These are phyloP conservation scores for Characodon lateralis DNA, from an alignment of 2,797 vertebrate species.

Conservation along the genomic window DNA sequence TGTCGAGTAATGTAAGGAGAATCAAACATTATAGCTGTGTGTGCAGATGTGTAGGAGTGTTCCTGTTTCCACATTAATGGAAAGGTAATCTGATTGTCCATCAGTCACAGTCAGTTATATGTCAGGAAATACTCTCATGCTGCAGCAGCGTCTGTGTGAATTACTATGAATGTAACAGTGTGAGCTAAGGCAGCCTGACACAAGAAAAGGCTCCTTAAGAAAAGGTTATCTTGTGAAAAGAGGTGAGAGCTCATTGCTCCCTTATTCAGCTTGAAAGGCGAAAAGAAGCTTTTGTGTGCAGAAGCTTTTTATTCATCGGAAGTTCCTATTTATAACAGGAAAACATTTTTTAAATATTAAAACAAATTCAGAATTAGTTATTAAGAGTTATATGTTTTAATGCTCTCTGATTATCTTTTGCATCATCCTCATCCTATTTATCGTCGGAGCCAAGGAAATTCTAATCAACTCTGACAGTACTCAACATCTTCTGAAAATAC, in stretches of 20 bases:
- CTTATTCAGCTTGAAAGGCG: constrained; percentile 19
- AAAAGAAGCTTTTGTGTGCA: not conserved
- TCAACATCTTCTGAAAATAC: no score
- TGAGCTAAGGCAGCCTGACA: not conserved
- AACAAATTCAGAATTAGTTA: not conserved
- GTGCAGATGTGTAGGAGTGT: not conserved
- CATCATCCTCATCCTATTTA: not conserved
- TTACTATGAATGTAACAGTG: constrained; percentile 22
- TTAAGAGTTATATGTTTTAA: not conserved
- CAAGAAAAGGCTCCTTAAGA: constrained; percentile 5
- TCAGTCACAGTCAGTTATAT: constrained; percentile 19
- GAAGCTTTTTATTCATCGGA: not conserved
- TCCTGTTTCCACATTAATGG: not conserved
- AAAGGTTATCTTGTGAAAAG: not conserved
- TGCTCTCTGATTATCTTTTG: no score
- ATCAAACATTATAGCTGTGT: constrained; percentile 6
- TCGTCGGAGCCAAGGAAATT: not conserved
- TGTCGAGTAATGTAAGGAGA: no score
- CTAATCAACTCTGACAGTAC: not conserved
- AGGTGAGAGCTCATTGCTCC: not conserved
- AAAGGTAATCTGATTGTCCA: not conserved
- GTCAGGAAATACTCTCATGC: not conserved
- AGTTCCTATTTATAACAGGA: not conserved
- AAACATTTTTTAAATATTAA: not conserved
- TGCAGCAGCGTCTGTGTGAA: constrained; percentile 19